Evolutionary conservation across 2,797 vertebrate species (phyloP).

Genomic region (Sylvilagus floridanus): DNA sequence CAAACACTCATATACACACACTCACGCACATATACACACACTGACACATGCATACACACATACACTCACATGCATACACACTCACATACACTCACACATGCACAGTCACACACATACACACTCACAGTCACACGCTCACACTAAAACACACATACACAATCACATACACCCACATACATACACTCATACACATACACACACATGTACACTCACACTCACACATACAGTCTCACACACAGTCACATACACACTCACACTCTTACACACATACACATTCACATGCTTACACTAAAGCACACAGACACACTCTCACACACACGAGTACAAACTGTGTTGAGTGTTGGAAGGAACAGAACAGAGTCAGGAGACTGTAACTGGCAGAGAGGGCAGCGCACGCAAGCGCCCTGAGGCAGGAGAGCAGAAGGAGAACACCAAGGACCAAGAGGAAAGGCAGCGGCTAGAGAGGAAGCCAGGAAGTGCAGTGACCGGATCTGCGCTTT

Average conservation of each 20-base stretch:
- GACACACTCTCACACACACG: not conserved
- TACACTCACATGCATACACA: too few relatives aligned
- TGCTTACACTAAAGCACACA: not conserved
- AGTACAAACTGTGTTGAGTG: not conserved
- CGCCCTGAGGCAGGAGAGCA: constrained; percentile 24
- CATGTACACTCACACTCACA: too few relatives aligned
- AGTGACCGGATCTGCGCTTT: not conserved
- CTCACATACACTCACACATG: too few relatives aligned
- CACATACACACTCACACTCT: not conserved
- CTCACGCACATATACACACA: too few relatives aligned
- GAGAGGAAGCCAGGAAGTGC: not conserved
- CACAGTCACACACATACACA: too few relatives aligned
- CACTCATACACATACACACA: not conserved
- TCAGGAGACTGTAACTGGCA: not conserved
- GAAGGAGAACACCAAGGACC: not conserved
- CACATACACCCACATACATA: too few relatives aligned
- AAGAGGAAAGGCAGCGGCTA: not conserved
- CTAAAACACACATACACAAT: not conserved
- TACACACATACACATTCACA: too few relatives aligned
- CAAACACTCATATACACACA: too few relatives aligned
- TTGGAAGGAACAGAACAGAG: not conserved
- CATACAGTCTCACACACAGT: not conserved
- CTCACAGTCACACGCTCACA: too few relatives aligned
- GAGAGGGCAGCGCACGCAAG: not conserved
- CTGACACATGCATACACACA: too few relatives aligned